phyloP scores from a whole-genome alignment of 2,797 vertebrate species.

The Fundulus diaphanus region DNA sequence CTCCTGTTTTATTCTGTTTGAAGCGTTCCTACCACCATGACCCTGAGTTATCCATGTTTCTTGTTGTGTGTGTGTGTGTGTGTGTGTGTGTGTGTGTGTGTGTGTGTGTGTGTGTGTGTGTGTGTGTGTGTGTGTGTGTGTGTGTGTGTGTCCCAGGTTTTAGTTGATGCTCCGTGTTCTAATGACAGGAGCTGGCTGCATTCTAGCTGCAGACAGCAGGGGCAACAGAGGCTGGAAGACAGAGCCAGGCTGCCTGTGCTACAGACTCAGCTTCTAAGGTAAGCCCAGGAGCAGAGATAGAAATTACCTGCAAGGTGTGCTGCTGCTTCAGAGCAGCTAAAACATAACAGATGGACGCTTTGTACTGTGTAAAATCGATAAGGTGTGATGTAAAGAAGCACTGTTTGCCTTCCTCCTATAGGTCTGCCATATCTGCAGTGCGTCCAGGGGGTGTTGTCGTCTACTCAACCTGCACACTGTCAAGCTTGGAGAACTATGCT shows the following conservation, averaged over 20 bases:
- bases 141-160: slow-evolving; percentile 79
- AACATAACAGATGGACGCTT: background rate
- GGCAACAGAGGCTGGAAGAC: slow-evolving; percentile 81
- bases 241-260: slow-evolving; percentile 83
- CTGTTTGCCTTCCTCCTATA: slow-evolving; percentile 60
- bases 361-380: background rate
- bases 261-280: slow-evolving; percentile 90
- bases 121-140: slow-evolving; percentile 5
- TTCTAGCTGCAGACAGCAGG: slow-evolving; percentile 82
- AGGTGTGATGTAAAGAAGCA: background rate
- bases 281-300: slow-evolving; percentile 29
- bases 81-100: slow-evolving; percentile 8
- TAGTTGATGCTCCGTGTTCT: slow-evolving; percentile 95
- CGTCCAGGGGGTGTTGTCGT: slow-evolving; percentile 90
- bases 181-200: slow-evolving; percentile 97
- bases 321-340: slow-evolving; percentile 1
- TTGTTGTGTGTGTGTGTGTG: slow-evolving; percentile 1
- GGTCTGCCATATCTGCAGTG: slow-evolving; percentile 89
- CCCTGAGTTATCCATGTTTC: background rate
- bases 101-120: background rate
- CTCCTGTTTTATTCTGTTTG: background rate
- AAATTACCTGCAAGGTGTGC: slow-evolving; percentile 1
- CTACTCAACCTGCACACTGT: slow-evolving; percentile 96
- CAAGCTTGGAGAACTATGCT: slow-evolving; percentile 88
- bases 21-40: background rate